These are phyloP conservation scores for Sminthurides aquaticus DNA, from an alignment of 2,888 invertebrate species.

Conservation along the genomic window DNA sequence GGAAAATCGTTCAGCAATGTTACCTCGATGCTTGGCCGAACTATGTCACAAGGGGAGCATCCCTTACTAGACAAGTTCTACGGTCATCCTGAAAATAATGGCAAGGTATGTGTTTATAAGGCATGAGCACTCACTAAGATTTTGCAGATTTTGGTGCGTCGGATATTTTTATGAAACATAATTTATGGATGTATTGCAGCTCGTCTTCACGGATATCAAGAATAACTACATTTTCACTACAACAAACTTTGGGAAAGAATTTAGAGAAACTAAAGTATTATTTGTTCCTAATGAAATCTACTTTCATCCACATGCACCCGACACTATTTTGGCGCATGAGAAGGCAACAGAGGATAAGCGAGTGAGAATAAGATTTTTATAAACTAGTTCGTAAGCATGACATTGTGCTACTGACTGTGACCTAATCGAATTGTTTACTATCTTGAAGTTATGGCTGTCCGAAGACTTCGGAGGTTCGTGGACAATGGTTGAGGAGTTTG, in stretches of 20 bases:
- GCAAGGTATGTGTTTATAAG: too few species aligned
- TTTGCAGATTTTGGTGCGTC: not conserved
- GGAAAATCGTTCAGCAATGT: conserved; percentile 71
- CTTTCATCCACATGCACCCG: conserved; percentile 64
- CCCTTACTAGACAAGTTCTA: conserved; percentile 76
- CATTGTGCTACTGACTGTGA: too few species aligned
- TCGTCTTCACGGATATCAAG: conserved; percentile 72
- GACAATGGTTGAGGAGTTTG: conserved; percentile 60
- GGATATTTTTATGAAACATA: not conserved
- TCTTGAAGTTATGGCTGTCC: conserved; percentile 65
- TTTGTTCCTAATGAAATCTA: conserved; percentile 73
- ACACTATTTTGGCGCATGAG: conserved; percentile 66
- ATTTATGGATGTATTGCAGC: conserved; percentile 60
- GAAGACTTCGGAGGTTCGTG: conserved; percentile 67
- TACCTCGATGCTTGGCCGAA: conserved; percentile 54
- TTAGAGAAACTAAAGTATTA: conserved; percentile 56
- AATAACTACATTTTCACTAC: conserved; percentile 72
- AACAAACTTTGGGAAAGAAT: conserved; percentile 62
- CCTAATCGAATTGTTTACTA: conserved; percentile 19
- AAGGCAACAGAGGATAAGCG: conserved; percentile 59
- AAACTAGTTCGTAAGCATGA: too few species aligned
- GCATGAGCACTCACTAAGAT: too few species aligned
- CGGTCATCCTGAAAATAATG: conserved; percentile 71
- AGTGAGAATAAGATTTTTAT: conserved; percentile 48
- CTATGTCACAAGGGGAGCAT: conserved; percentile 53